Evolutionary conservation across 1,140 invertebrate species (phyloP).

Genomic region (Notospermus geniculatus): DNA sequence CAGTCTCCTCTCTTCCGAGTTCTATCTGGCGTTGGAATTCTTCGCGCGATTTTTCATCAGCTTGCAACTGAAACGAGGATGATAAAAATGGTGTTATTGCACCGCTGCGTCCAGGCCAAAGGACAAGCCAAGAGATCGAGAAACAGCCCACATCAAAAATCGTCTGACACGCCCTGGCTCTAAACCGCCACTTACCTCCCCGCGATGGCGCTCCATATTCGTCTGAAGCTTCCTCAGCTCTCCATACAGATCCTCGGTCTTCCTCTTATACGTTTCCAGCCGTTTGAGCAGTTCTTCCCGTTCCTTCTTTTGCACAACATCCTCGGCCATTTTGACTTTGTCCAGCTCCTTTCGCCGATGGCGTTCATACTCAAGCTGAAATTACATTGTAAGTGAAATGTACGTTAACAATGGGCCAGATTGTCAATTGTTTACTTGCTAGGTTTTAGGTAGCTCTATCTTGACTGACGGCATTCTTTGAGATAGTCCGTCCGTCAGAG

Average conservation of each 20-base stretch:
- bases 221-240: conserved; percentile 3
- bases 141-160: no score
- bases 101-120: no score
- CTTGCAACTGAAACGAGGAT: conserved; percentile 3
- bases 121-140: no score
- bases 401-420: no score
- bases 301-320: conserved; percentile 2
- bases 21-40: conserved; percentile 16
- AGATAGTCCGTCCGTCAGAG: no score
- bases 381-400: no score
- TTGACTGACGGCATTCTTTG: no score
- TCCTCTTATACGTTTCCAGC: conserved; percentile 9
- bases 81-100: no score
- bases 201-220: conserved; percentile 10
- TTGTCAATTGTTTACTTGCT: no score
- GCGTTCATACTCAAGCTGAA: not conserved
- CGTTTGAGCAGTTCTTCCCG: not conserved
- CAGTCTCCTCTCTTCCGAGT: conserved; percentile 17
- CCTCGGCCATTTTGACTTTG: conserved; percentile 2
- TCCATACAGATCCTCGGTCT: conserved; percentile 1
- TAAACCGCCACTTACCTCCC: conserved; percentile 16
- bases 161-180: no score
- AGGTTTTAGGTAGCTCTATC: no score
- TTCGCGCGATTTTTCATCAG: conserved; percentile 20
- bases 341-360: not conserved